phyloP scores from a whole-genome alignment of 2,888 invertebrate species.

The Lasioglossum lativentre region DNA sequence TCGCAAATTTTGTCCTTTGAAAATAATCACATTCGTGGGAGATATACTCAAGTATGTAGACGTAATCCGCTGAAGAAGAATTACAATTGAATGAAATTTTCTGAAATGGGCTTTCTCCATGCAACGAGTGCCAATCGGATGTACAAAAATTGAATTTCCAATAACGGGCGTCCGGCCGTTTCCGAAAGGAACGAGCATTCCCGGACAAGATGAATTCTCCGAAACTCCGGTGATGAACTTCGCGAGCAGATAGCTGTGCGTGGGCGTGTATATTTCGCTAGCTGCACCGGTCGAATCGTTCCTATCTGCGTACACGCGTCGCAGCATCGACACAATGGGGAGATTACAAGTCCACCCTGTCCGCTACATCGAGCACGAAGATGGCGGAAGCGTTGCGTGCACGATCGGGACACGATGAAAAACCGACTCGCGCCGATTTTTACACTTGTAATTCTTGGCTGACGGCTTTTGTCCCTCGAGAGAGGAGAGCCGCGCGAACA shows the following conservation, averaged over 20 bases:
- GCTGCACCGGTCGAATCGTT: slow-evolving; percentile 60
- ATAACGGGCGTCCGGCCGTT: background rate
- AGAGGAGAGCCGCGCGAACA: slow-evolving; percentile 34
- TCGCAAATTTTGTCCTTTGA: no score
- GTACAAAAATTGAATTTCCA: no score
- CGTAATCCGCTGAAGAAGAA: no score
- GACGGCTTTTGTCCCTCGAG: slow-evolving; percentile 65
- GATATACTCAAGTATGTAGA: no score
- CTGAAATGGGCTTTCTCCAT: no score
- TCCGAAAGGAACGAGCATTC: background rate
- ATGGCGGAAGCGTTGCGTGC: slow-evolving; percentile 60
- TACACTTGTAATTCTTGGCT: slow-evolving; percentile 72
- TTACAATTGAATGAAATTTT: no score
- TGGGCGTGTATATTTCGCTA: slow-evolving; percentile 43
- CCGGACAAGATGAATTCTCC: background rate
- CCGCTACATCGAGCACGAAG: slow-evolving; percentile 75
- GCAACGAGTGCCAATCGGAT: no score
- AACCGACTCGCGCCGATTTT: slow-evolving; percentile 68
- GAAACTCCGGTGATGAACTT: slow-evolving; percentile 20
- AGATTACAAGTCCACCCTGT: slow-evolving; percentile 73
- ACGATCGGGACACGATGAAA: slow-evolving; percentile 54
- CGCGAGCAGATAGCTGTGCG: slow-evolving; percentile 4
- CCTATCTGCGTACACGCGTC: slow-evolving; percentile 76
- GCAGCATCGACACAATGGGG: slow-evolving; percentile 72
- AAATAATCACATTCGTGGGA: no score